Conservation (phyloP, 1,140 invertebrate genomes). For the Lepidurus arcticus region DNA sequence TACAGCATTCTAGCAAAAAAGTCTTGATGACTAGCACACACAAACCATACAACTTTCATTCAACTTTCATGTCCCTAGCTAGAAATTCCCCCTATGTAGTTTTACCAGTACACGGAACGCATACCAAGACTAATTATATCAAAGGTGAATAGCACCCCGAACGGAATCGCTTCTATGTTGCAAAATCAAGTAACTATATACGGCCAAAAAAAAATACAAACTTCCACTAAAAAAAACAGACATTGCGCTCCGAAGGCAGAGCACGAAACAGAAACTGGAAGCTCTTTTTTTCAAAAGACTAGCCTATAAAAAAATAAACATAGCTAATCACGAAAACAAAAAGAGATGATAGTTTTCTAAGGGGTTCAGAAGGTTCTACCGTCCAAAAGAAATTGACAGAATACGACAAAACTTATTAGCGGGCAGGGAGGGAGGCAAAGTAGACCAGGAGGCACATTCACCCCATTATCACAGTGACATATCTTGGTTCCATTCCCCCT, state of each 20-base stretch:
- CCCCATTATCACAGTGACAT: conserved; percentile 21
- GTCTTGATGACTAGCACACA: conserved; percentile 5
- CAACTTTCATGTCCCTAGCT: not conserved
- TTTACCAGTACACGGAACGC: not conserved
- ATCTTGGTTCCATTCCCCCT: conserved; percentile 21
- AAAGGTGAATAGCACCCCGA: conserved; percentile 5
- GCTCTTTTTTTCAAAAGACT: not conserved
- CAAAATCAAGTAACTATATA: not conserved
- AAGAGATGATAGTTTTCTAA: too few relatives aligned
- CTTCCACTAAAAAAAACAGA: not conserved
- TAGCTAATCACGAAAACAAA: not conserved
- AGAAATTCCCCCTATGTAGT: not conserved
- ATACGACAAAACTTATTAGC: not conserved
- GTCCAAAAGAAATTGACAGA: not conserved
- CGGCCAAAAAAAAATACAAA: not conserved
- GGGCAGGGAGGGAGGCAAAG: conserved; percentile 13
- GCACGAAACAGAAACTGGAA: not conserved
- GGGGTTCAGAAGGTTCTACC: not conserved
- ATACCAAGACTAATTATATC: not conserved
- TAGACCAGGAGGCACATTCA: conserved; percentile 21
- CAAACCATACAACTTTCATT: not conserved
- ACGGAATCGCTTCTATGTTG: not conserved
- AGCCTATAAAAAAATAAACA: not conserved
- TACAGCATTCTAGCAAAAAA: not conserved
- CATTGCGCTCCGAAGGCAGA: not conserved